Conservation (phyloP, 2,888 invertebrate genomes). For the Drosophila affinis region DNA sequence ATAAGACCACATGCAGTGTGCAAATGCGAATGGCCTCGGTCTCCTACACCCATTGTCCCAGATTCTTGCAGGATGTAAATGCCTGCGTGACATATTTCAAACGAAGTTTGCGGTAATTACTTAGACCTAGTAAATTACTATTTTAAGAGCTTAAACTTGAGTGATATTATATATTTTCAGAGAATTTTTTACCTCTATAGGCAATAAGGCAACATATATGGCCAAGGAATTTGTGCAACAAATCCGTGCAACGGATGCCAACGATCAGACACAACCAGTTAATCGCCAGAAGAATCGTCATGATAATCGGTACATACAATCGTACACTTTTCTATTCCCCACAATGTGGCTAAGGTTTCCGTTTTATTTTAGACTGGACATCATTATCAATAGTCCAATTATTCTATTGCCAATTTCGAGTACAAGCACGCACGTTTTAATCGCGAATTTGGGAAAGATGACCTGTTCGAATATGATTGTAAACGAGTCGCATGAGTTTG, state of each 20-base stretch:
- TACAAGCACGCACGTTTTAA: constrained; percentile 92
- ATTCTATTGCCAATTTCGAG: constrained; percentile 92
- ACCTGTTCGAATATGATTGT: constrained; percentile 84
- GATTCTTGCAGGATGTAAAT: constrained; percentile 92
- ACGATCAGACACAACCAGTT: constrained; percentile 41
- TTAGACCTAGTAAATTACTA: not conserved
- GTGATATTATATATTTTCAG: constrained; percentile 81
- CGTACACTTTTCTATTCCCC: not conserved
- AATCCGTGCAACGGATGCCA: constrained; percentile 75
- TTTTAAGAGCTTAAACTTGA: not conserved
- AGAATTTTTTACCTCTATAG: constrained; percentile 92
- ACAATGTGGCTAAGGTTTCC: not conserved
- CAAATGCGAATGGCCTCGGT: constrained; percentile 91
- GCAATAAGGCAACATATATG: constrained; percentile 96
- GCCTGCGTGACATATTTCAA: constrained; percentile 96
- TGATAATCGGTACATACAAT: constrained; percentile 46
- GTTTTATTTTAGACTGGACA: constrained; percentile 86
- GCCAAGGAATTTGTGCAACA: constrained; percentile 94
- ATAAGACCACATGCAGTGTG: constrained; percentile 77
- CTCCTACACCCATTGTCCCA: constrained; percentile 96
- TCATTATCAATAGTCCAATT: constrained; percentile 95
- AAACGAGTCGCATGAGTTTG: constrained; percentile 25
- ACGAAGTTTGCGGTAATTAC: constrained; percentile 86
- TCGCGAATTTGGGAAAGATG: constrained; percentile 96
- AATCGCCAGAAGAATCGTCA: constrained; percentile 29